A percentile compares a stretch with the other conserved stretches of the same genome.
Evolutionary conservation across 2,113 vertebrate genomes (phyloP).

Genomic region (Toxotes jaculatrix): DNA sequence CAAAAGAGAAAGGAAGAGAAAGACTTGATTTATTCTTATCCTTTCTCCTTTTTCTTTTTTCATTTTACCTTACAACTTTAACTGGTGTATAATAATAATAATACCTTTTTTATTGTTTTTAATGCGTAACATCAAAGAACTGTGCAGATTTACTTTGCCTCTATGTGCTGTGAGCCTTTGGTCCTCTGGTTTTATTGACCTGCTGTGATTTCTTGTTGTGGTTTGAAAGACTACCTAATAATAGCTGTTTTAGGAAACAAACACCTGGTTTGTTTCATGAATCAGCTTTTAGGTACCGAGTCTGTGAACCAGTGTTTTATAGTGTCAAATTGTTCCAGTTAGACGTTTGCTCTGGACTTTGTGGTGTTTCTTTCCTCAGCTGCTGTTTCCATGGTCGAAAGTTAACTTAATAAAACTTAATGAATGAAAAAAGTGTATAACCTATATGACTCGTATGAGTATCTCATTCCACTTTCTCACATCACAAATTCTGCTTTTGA

Average conservation of each 20-base stretch:
- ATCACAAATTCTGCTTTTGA: conserved; percentile 19
- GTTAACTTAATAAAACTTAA: not conserved
- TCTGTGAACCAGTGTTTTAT: not conserved
- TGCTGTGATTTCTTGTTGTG: too few relatives aligned
- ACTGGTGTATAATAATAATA: too few relatives aligned
- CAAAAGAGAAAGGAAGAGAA: too few relatives aligned
- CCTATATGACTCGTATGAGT: not conserved
- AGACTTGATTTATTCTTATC: too few relatives aligned
- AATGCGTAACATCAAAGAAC: too few relatives aligned
- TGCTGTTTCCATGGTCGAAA: not conserved
- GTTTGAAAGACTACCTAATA: too few relatives aligned
- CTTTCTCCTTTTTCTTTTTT: too few relatives aligned
- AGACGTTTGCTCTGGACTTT: not conserved
- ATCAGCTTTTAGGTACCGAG: not conserved
- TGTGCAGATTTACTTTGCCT: not conserved
- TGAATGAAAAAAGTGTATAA: not conserved
- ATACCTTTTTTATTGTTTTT: too few relatives aligned
- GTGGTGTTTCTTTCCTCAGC: not conserved
- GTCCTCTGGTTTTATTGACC: too few relatives aligned
- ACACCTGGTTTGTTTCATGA: not conserved
- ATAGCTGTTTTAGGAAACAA: too few relatives aligned
- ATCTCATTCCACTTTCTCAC: conserved; percentile 13
- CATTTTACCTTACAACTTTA: too few relatives aligned
- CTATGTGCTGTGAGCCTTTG: not conserved
- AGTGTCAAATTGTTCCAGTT: not conserved